A percentile compares a stretch with the other conserved stretches of the same genome.
phyloP scores from a whole-genome alignment of 2,888 invertebrate genomes.

The Aporophyla lueneburgensis region DNA sequence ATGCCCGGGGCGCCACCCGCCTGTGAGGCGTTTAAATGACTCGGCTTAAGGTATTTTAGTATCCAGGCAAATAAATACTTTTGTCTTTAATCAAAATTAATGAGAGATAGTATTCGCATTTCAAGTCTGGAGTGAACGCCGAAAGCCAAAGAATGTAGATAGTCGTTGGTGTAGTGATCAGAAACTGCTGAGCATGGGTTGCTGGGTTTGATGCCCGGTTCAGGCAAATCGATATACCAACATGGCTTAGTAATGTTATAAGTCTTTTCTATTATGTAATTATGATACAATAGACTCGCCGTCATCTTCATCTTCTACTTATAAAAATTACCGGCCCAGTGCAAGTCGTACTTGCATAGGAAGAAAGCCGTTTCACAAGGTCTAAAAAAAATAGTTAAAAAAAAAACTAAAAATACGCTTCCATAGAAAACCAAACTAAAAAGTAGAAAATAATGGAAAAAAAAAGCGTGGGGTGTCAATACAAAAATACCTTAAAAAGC shows the following conservation, averaged over 20 bases:
- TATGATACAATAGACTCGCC: too few species aligned
- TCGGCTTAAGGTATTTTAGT: constrained; percentile 6
- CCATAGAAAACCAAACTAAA: too few species aligned
- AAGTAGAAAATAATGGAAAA: too few species aligned
- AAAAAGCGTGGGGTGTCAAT: too few species aligned
- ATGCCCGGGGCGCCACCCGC: neutral
- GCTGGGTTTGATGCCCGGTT: neutral
- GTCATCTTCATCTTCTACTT: too few species aligned
- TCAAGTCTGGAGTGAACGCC: neutral
- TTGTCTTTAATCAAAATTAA: neutral
- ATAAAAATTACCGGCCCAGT: too few species aligned
- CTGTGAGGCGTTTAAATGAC: neutral
- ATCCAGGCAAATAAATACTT: neutral
- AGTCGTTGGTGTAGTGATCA: neutral
- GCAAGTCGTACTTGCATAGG: too few species aligned
- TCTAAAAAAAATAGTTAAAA: too few species aligned
- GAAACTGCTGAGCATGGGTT: neutral
- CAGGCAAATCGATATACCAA: neutral
- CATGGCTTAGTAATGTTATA: neutral
- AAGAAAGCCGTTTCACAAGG: too few species aligned
- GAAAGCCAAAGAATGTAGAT: neutral
- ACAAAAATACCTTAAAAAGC: too few species aligned
- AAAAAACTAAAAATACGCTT: too few species aligned
- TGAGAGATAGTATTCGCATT: neutral
- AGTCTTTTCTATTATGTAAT: neutral